Evolutionary conservation across 2,113 vertebrate genomes (phyloP), one percentile per base, ranked within the genome.

Genomic region (Marmota flaviventris): DNA sequence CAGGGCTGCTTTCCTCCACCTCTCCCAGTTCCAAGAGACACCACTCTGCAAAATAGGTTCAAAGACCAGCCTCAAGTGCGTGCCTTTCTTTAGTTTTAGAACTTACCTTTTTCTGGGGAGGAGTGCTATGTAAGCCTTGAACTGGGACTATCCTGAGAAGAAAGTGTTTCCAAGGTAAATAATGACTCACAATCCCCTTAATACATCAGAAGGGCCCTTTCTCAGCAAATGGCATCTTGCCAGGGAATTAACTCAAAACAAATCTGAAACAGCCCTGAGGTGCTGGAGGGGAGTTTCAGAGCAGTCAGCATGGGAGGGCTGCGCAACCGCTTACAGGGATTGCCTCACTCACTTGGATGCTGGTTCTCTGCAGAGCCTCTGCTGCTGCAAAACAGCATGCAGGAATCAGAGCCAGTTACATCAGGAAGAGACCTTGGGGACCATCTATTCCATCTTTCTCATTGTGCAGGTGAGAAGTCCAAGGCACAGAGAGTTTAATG

Each of bases 141-240:
- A 34, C 76, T 2, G 16, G 67, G 73, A 34, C 39, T 75, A 76
- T 76, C 56, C 34, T 3, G 24, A 88, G 61, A 93, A 91, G 83
- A 97, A 94, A 96, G 42, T 22, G 61, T 93, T 97, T 95, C 93
- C 67, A 73, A 92, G 75, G 32, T 72, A 87, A 96, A 95, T 85
- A 93, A 87, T 45, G 88, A 95, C 67, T 94, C 61, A 58, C 72
- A 76, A 63, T 78, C 48, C 87, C 87, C 37, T 94, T 77, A 39
- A 81, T 37, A 56, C 61, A 72, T 51, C 61, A 85, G 91, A 90
- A 86, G 79, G 84, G 72, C 78, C 56, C 27, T 92, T 89, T 93
- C 45, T 45, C 18, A 51, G 73, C 93, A 78, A 93, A 37, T 72
- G 97, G 95, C 76, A 76, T 88, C 53, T 89, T 95, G 94, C 96